Conservation (phyloP, 2,888 invertebrate species). For the Alsophila aescularia region DNA sequence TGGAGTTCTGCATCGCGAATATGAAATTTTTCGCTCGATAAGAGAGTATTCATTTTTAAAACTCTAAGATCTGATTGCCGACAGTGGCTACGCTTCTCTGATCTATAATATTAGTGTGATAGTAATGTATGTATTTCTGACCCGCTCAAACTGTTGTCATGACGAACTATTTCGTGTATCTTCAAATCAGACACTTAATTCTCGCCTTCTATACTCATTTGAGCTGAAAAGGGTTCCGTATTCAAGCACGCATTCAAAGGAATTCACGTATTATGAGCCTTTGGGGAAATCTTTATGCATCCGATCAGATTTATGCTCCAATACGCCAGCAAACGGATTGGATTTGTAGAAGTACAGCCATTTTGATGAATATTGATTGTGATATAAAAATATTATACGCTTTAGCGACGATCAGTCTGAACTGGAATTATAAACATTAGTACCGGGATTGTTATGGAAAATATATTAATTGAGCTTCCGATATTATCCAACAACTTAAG, state of each 20-base stretch:
- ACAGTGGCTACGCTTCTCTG: too few species aligned
- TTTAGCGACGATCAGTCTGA: not conserved
- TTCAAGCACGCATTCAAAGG: slow-evolving; percentile 35
- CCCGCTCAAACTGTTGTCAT: not conserved
- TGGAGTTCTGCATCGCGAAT: too few species aligned
- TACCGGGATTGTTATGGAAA: too few species aligned
- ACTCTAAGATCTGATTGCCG: too few species aligned
- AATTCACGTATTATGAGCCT: slow-evolving; percentile 41
- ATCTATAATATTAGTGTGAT: too few species aligned
- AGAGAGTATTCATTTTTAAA: too few species aligned
- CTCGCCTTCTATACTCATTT: not conserved
- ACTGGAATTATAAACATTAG: too few species aligned
- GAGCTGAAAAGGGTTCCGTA: slow-evolving; percentile 4
- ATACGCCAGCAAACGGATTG: slow-evolving; percentile 25
- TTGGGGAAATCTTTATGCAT: slow-evolving; percentile 56
- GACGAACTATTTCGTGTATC: not conserved
- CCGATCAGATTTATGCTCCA: slow-evolving; percentile 43
- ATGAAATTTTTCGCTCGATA: too few species aligned
- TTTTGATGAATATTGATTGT: slow-evolving; percentile 34
- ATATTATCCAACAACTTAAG: too few species aligned
- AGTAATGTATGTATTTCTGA: not conserved
- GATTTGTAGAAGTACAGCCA: slow-evolving; percentile 22
- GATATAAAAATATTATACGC: slow-evolving; percentile 23
- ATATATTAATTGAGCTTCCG: too few species aligned
- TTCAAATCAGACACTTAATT: not conserved